Percentiles rank a stretch among this genome's conserved stretches.
These are phyloP conservation scores for Tenodera sinensis DNA, from an alignment of 2,888 invertebrate genomes.

Conservation along the genomic window DNA sequence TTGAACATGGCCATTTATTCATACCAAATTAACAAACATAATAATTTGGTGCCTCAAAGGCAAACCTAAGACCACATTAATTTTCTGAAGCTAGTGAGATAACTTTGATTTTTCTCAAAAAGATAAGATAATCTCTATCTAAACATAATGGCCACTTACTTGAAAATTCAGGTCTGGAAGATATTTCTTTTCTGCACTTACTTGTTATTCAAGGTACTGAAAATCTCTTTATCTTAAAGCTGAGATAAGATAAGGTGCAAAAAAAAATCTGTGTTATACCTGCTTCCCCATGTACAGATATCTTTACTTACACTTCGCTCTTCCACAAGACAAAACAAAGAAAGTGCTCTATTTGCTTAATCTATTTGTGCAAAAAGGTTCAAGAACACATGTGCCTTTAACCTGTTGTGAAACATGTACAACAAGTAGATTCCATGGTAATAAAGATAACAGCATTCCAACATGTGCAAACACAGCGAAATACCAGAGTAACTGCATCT, in stretches of 20 bases:
- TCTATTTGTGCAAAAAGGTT: neutral
- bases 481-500: neutral
- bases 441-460: neutral
- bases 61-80: no score
- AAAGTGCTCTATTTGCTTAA: neutral
- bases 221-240: neutral
- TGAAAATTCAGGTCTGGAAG: neutral
- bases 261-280: neutral
- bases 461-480: neutral
- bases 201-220: neutral
- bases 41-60: no score
- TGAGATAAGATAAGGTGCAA: neutral
- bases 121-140: neutral
- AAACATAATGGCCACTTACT: neutral
- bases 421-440: neutral
- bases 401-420: neutral
- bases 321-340: neutral
- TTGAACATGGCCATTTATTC: no score
- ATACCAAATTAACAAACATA: no score
- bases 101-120: neutral
- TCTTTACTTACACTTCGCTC: neutral
- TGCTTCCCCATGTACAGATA: neutral
- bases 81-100: neutral
- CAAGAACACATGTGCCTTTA: neutral
- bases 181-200: neutral